Evolutionary conservation across 2,888 invertebrate genomes (phyloP).

Genomic region (Aromia moschata): DNA sequence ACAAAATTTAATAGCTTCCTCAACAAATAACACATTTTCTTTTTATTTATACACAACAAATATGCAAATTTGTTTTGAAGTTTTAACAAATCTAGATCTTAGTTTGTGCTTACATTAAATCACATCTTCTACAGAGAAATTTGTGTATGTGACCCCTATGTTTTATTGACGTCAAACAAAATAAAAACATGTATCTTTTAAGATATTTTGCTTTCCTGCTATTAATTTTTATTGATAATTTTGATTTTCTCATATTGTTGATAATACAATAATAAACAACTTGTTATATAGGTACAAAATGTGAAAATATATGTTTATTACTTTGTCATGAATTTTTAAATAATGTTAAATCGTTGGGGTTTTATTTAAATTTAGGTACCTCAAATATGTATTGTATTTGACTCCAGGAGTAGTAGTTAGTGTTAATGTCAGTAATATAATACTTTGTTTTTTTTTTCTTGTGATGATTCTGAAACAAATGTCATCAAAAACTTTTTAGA

Average conservation of each 20-base stretch:
- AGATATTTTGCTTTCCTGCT: not conserved
- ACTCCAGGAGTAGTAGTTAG: no score
- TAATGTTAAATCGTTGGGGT: no score
- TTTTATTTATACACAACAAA: not conserved
- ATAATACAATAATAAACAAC: constrained; percentile 12
- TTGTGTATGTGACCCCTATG: constrained; percentile 15
- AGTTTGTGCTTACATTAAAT: not conserved
- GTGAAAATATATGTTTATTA: no score
- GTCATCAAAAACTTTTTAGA: no score
- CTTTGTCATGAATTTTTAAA: no score
- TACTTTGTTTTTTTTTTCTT: no score
- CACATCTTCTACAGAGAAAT: no score
- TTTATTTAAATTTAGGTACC: no score
- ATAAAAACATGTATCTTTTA: constrained; percentile 8
- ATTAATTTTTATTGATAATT: constrained; percentile 4
- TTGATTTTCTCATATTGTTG: not conserved
- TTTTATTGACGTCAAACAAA: constrained; percentile 3
- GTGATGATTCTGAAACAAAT: no score
- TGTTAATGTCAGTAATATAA: no score
- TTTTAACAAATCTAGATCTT: not conserved
- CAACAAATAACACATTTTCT: not conserved
- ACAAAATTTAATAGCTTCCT: not conserved
- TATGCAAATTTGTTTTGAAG: not conserved
- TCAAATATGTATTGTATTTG: no score
- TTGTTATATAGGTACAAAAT: constrained; percentile 6